phyloP scores from a whole-genome alignment of 1,140 invertebrate genomes.

The Euwallacea fornicatus region DNA sequence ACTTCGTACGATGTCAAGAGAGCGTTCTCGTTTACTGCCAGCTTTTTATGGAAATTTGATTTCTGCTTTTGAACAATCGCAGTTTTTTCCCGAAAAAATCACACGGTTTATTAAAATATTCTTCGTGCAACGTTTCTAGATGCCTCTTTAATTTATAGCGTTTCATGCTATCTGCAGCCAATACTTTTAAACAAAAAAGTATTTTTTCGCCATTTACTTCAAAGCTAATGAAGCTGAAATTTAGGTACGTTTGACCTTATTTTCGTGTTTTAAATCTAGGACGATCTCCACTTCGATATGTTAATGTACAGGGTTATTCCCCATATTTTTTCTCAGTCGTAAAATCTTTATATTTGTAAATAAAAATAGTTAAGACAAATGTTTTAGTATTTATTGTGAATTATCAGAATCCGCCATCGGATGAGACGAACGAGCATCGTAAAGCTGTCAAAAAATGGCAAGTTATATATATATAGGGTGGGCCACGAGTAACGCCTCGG shows the following conservation, averaged over 20 bases:
- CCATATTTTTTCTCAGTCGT: too few species aligned
- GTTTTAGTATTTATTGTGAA: too few species aligned
- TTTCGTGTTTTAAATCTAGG: conserved; percentile 8
- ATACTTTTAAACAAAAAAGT: conserved; percentile 33
- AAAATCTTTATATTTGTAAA: too few species aligned
- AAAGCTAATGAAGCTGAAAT: conserved; percentile 19
- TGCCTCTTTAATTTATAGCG: conserved; percentile 27
- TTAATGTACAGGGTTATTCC: too few species aligned
- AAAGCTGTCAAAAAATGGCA: too few species aligned
- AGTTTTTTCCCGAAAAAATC: conserved; percentile 12
- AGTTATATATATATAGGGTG: too few species aligned
- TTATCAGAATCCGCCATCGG: too few species aligned
- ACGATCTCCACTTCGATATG: not conserved
- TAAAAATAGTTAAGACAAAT: too few species aligned
- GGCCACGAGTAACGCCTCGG: too few species aligned
- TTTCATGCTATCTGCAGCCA: conserved; percentile 27
- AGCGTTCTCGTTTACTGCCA: conserved; percentile 9
- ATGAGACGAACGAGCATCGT: too few species aligned
- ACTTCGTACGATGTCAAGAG: conserved; percentile 6
- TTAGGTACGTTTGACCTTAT: conserved; percentile 11
- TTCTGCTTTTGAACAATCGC: too few species aligned
- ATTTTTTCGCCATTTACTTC: conserved; percentile 24
- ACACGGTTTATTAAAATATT: too few species aligned
- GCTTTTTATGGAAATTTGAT: conserved; percentile 1
- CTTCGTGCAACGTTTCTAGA: conserved; percentile 21